Percentiles rank a stretch among this genome's conserved stretches.
These are phyloP conservation scores for Atrichornis clamosus DNA, from an alignment of 2,113 vertebrate genomes.

Conservation along the genomic window DNA sequence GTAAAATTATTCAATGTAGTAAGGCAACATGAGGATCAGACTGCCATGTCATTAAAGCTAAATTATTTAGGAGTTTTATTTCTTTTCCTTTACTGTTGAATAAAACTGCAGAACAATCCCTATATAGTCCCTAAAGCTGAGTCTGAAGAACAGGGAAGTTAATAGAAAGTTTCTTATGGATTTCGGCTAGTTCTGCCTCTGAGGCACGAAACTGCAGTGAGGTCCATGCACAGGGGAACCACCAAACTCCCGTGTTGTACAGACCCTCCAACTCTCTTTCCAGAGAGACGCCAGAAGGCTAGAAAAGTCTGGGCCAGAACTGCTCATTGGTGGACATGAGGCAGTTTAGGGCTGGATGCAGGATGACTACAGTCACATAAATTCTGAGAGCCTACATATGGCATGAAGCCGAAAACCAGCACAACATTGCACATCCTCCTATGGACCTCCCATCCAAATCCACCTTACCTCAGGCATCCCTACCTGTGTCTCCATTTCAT, in stretches of 20 bases:
- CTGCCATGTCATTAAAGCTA: not conserved
- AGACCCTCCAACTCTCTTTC: not conserved
- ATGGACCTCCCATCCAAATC: not conserved
- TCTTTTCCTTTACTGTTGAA: not conserved
- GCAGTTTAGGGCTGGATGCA: not conserved
- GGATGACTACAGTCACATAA: not conserved
- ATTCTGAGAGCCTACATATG: not conserved
- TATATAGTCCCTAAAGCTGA: not conserved
- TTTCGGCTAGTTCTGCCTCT: not conserved
- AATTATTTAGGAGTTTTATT: not conserved
- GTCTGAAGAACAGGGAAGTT: not conserved
- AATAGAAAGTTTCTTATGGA: not conserved
- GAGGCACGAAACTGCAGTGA: not conserved
- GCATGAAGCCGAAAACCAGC: not conserved
- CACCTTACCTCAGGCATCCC: not conserved
- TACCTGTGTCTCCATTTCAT: not conserved
- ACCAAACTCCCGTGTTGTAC: not conserved
- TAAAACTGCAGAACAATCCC: not conserved
- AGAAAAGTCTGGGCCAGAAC: not conserved
- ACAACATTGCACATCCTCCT: not conserved
- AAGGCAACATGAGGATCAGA: not conserved
- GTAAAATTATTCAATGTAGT: not conserved
- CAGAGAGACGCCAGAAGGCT: not conserved
- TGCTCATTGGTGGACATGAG: not conserved
- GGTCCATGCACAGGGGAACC: not conserved